A percentile compares a stretch with the other conserved stretches of the same genome.
These are phyloP conservation scores for Euproctis similis DNA, from an alignment of 2,888 invertebrate genomes.

Conservation along the genomic window DNA sequence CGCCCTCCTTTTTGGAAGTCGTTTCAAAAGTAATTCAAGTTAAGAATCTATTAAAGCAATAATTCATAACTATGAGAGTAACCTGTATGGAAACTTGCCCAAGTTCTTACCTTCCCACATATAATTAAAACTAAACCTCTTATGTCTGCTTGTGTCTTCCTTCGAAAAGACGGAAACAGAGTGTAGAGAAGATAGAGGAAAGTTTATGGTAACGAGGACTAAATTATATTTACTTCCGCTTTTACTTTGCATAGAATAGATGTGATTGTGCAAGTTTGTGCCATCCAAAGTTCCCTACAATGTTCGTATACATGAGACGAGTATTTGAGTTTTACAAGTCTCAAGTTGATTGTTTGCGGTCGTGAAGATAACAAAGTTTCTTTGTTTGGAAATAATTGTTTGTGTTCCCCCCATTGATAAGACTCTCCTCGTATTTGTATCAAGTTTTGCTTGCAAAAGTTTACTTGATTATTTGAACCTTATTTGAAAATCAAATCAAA, in stretches of 20 bases:
- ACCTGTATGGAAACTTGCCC: constrained; percentile 23
- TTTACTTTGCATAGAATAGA: constrained; percentile 35
- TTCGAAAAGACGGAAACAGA: constrained; percentile 24
- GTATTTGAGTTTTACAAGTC: constrained; percentile 25
- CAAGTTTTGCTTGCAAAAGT: too few species aligned
- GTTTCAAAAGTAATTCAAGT: too few species aligned
- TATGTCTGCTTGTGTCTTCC: constrained; percentile 38
- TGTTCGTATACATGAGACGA: constrained; percentile 17
- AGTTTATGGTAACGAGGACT: constrained; percentile 42
- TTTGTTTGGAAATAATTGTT: constrained; percentile 25
- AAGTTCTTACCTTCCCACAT: constrained; percentile 42
- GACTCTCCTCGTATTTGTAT: constrained; percentile 18
- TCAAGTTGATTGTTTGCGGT: constrained; percentile 22
- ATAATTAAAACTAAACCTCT: constrained; percentile 59
- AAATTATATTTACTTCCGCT: constrained; percentile 50
- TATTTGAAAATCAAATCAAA: too few species aligned
- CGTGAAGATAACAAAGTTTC: constrained; percentile 33
- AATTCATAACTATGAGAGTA: constrained; percentile 18
- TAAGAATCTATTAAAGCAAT: too few species aligned
- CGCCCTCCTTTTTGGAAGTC: too few species aligned
- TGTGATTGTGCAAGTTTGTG: constrained; percentile 32
- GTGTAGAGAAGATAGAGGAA: constrained; percentile 20
- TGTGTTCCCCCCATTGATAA: constrained; percentile 21
- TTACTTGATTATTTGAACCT: too few species aligned
- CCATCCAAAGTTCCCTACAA: constrained; percentile 21